A percentile compares a stretch with the other conserved stretches of the same genome.
Conservation (phyloP, 2,888 invertebrate species). For the Drosophila neutralis region DNA sequence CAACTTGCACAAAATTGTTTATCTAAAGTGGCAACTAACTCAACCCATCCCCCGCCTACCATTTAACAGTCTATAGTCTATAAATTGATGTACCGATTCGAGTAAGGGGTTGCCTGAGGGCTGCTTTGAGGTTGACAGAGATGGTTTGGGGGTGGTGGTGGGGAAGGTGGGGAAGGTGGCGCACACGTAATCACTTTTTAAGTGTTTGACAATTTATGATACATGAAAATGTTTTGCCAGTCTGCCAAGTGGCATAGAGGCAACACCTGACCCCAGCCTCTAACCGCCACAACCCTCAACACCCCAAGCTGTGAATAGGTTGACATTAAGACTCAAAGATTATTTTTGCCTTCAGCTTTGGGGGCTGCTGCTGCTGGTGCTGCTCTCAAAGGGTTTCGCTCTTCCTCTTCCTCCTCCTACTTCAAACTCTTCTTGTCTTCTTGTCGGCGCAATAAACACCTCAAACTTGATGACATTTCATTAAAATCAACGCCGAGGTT, state of each 20-base stretch:
- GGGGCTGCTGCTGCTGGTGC: constrained; percentile 11
- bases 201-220: constrained; percentile 80
- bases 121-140: constrained; percentile 13
- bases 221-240: constrained; percentile 72
- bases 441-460: constrained; percentile 81
- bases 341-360: constrained; percentile 52
- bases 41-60: neutral
- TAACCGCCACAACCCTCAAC: neutral
- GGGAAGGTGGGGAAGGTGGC: constrained; percentile 30
- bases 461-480: constrained; percentile 83
- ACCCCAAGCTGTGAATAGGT: constrained; percentile 28
- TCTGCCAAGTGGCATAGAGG: constrained; percentile 8
- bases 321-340: constrained; percentile 71
- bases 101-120: constrained; percentile 3
- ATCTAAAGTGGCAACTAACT: constrained; percentile 71
- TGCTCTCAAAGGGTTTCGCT: constrained; percentile 68
- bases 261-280: constrained; percentile 39
- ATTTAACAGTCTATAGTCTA: constrained; percentile 28
- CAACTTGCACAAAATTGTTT: constrained; percentile 79
- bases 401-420: neutral
- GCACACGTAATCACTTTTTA: constrained; percentile 82
- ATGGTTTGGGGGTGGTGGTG: neutral
- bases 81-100: constrained; percentile 67
- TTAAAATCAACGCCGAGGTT: constrained; percentile 74
- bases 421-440: constrained; percentile 42